Percentiles rank a stretch among this genome's conserved stretches.
Conservation (phyloP, 2,888 invertebrate species). For the Volucella zonaria region DNA sequence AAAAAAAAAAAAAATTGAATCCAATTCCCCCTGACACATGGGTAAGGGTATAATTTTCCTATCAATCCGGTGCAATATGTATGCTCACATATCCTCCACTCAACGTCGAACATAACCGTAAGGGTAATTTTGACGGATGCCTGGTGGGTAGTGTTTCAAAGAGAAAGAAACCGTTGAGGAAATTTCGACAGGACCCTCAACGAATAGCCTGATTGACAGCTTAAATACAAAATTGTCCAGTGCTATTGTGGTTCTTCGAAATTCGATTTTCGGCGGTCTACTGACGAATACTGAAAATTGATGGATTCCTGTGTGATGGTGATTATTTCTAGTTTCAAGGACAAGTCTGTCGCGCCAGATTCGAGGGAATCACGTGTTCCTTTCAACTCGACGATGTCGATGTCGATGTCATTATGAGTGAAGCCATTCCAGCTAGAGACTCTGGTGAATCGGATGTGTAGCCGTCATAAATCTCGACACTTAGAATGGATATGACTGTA, state of each 20-base stretch:
- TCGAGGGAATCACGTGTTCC: not conserved
- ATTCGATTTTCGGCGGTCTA: constrained; percentile 45
- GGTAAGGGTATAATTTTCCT: constrained; percentile 56
- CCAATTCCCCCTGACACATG: not conserved
- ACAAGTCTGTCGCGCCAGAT: constrained; percentile 13
- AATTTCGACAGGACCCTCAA: constrained; percentile 63
- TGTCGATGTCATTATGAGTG: no score
- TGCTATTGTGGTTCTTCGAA: constrained; percentile 44
- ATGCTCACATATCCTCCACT: constrained; percentile 16
- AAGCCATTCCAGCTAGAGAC: not conserved
- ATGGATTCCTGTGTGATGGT: not conserved
- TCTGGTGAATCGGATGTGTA: constrained; percentile 19
- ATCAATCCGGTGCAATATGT: constrained; percentile 48
- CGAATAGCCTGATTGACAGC: constrained; percentile 65
- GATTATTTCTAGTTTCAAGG: constrained; percentile 40
- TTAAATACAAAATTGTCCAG: constrained; percentile 64
- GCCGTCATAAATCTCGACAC: constrained; percentile 36
- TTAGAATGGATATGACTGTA: not conserved
- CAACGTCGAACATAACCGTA: constrained; percentile 45
- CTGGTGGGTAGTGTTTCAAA: not conserved
- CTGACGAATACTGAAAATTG: constrained; percentile 9
- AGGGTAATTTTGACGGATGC: constrained; percentile 54
- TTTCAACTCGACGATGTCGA: not conserved
- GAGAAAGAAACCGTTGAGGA: not conserved
- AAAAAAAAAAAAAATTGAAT: not conserved